Percentiles rank a stretch among this genome's conserved stretches.
Evolutionary conservation across 1,140 invertebrate species (phyloP).

Genomic region (Dinoponera quadriceps): DNA sequence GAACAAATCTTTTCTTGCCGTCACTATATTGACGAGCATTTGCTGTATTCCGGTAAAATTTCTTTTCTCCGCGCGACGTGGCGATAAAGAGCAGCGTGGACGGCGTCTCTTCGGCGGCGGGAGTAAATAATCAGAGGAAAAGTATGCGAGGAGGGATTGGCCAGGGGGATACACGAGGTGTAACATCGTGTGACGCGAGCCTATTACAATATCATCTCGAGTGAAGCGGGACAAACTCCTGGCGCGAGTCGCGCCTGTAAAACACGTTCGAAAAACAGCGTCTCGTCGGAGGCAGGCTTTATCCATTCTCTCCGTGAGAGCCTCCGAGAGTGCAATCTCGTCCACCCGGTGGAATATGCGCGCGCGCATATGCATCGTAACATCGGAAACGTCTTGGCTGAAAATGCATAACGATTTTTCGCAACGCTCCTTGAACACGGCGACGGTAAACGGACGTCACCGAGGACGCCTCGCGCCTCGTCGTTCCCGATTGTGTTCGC

Average conservation of each 20-base stretch:
- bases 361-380: conserved; percentile 4
- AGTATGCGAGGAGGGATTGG: background rate
- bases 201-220: background rate
- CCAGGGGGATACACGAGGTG: background rate
- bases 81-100: conserved; percentile 9
- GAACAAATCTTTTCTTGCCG: no score
- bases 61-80: no score
- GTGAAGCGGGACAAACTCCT: background rate
- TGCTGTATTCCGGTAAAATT: no score
- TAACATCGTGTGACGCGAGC: background rate
- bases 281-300: background rate
- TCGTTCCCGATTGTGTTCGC: no score
- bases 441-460: no score
- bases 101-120: background rate
- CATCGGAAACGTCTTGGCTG: conserved; percentile 6
- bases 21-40: no score
- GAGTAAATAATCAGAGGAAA: conserved; percentile 12
- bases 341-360: background rate
- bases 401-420: conserved; percentile 40
- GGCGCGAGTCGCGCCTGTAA: background rate
- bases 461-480: no score
- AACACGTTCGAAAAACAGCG: conserved; percentile 4
- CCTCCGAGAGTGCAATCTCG: background rate
- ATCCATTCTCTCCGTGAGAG: background rate
- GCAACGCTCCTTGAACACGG: background rate